phyloP scores from a whole-genome alignment of 2,113 vertebrate genomes.

The Poecilia latipinna region DNA sequence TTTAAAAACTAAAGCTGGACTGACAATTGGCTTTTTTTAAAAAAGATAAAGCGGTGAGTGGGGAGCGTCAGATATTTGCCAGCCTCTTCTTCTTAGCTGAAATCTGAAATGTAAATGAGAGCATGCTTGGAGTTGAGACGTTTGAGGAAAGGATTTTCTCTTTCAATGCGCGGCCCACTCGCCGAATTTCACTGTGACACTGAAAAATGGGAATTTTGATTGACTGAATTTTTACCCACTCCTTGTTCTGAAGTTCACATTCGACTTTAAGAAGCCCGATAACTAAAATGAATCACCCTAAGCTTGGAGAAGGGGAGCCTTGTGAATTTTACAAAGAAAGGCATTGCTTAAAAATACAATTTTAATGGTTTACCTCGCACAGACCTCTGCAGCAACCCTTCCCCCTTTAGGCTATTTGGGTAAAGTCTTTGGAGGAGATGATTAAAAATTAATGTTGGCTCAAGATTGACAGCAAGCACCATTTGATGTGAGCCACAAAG shows the following conservation, averaged over 20 bases:
- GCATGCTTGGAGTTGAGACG: slow-evolving; percentile 57
- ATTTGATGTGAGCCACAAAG: slow-evolving; percentile 84
- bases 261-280: slow-evolving; percentile 56
- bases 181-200: slow-evolving; percentile 75
- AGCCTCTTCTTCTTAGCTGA: slow-evolving; percentile 54
- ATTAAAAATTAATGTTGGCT: slow-evolving; percentile 84
- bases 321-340: slow-evolving; percentile 78
- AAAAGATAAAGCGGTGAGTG: slow-evolving; percentile 43
- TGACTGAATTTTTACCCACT: slow-evolving; percentile 75
- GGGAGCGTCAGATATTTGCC: slow-evolving; percentile 50
- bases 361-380: slow-evolving; percentile 81
- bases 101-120: slow-evolving; percentile 76
- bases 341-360: slow-evolving; percentile 71
- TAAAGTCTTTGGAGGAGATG: slow-evolving; percentile 78
- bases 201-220: slow-evolving; percentile 76
- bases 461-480: slow-evolving; percentile 83
- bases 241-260: slow-evolving; percentile 69
- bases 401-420: slow-evolving; percentile 82
- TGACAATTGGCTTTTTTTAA: slow-evolving; percentile 70
- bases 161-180: slow-evolving; percentile 70
- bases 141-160: slow-evolving; percentile 71
- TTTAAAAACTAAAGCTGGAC: slow-evolving; percentile 62
- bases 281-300: slow-evolving; percentile 70
- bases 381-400: slow-evolving; percentile 65
- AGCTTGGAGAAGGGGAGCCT: slow-evolving; percentile 61